Evolutionary conservation across 2,797 vertebrate genomes (phyloP).

Genomic region (Myiotriccus ornatus): DNA sequence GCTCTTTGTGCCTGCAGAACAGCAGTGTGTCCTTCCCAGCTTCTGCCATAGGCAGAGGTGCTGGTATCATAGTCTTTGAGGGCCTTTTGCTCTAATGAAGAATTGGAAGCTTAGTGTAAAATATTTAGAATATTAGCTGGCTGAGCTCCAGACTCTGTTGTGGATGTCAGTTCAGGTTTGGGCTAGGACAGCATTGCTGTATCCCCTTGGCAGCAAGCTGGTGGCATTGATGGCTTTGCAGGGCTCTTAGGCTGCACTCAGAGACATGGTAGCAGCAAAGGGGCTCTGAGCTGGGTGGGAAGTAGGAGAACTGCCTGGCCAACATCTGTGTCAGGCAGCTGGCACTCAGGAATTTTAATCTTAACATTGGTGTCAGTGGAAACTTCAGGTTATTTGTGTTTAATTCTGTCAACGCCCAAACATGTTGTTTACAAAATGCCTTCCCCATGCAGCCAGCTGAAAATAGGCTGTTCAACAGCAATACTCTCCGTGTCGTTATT

Average conservation of each 20-base stretch:
- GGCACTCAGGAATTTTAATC: neutral
- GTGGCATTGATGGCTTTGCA: neutral
- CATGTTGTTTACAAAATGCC: neutral
- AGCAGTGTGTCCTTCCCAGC: neutral
- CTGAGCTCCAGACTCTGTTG: neutral
- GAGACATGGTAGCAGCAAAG: accelerated
- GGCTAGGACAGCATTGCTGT: neutral
- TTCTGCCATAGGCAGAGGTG: neutral
- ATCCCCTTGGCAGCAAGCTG: neutral
- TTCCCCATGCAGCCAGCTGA: neutral
- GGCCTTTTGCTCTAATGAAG: neutral
- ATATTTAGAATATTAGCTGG: neutral
- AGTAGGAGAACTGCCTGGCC: neutral
- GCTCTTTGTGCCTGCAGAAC: neutral
- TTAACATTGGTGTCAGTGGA: neutral
- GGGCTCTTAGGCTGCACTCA: neutral
- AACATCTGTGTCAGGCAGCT: neutral
- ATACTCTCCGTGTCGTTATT: neutral
- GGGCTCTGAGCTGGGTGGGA: neutral
- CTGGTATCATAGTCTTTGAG: neutral
- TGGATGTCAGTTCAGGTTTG: neutral
- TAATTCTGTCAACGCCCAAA: neutral
- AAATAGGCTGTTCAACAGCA: neutral
- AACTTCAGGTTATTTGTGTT: neutral
- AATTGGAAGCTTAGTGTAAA: neutral